Conservation (phyloP, 2,888 invertebrate genomes). For the Gastracanthus pulcherrimus region DNA sequence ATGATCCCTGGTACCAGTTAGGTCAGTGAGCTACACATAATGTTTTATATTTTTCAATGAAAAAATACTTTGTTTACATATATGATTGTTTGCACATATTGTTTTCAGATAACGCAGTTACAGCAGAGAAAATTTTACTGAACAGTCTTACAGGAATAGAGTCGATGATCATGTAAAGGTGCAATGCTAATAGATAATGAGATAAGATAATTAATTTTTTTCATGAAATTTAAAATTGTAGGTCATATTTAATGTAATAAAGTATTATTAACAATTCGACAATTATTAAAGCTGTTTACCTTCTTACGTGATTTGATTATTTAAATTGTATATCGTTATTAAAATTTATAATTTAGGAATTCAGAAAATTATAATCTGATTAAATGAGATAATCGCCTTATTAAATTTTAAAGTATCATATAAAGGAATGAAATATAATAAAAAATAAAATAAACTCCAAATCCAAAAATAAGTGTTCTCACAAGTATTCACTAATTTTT, state of each 20-base stretch:
- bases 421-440: too few species aligned
- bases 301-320: too few species aligned
- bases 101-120: conserved; percentile 68
- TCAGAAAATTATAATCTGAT: too few species aligned
- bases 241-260: not conserved
- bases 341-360: too few species aligned
- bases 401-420: too few species aligned
- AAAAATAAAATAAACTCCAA: too few species aligned
- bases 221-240: not conserved
- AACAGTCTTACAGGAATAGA: conserved; percentile 66
- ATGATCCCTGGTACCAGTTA: conserved; percentile 81
- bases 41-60: not conserved
- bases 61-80: not conserved
- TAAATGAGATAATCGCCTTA: too few species aligned
- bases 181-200: too few species aligned
- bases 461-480: too few species aligned
- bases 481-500: too few species aligned
- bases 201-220: not conserved
- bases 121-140: conserved; percentile 70
- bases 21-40: conserved; percentile 78
- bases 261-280: not conserved
- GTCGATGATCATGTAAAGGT: conserved; percentile 66
- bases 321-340: too few species aligned
- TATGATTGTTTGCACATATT: not conserved
- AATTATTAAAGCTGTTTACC: too few species aligned